Percentiles rank a stretch among this genome's conserved stretches.
These are phyloP conservation scores for Lineus longissimus DNA, from an alignment of 1,140 invertebrate species.

Conservation along the genomic window DNA sequence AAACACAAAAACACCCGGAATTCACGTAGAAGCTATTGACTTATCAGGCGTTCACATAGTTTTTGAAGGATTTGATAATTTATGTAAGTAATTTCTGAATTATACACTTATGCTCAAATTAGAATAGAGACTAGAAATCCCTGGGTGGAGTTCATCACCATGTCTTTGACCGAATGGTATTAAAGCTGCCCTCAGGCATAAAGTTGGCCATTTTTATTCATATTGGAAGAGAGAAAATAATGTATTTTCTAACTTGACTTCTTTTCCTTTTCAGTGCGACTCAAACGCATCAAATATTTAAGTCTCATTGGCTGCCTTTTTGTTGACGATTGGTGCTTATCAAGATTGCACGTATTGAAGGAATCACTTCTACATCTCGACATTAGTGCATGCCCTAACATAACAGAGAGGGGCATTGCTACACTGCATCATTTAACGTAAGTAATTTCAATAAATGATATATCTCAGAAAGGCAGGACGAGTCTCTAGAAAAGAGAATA, in stretches of 20 bases:
- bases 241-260: too few species aligned
- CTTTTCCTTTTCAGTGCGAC: conserved; percentile 44
- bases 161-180: too few species aligned
- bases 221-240: too few species aligned
- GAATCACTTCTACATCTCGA: conserved; percentile 70
- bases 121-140: too few species aligned
- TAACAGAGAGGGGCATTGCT: conserved; percentile 65
- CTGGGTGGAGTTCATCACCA: too few species aligned
- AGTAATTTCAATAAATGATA: too few species aligned
- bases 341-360: conserved; percentile 62
- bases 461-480: too few species aligned
- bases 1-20: conserved; percentile 54
- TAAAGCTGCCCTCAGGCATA: too few species aligned
- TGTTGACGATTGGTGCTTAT: conserved; percentile 76
- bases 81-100: conserved; percentile 49
- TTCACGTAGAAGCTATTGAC: conserved; percentile 67
- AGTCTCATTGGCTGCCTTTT: conserved; percentile 62
- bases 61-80: conserved; percentile 70
- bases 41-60: conserved; percentile 60
- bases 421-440: conserved; percentile 62
- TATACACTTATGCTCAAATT: conserved; percentile 12
- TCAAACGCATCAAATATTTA: conserved; percentile 63
- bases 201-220: too few species aligned
- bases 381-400: conserved; percentile 64
- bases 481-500: too few species aligned